Evolutionary conservation across 2,888 invertebrate genomes (phyloP).

Genomic region (Dioctria linearis): DNA sequence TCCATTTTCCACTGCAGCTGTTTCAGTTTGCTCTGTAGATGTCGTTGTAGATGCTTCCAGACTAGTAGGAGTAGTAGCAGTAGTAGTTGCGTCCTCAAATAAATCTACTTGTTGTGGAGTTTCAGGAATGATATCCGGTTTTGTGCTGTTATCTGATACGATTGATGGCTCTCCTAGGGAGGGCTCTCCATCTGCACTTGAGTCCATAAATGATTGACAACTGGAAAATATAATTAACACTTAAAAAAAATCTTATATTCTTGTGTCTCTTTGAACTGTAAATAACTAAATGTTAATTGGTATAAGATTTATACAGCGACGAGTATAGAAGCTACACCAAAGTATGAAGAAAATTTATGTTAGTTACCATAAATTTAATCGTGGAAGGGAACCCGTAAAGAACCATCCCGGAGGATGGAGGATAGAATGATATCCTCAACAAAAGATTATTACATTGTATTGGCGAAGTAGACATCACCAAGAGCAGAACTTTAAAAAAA

Average conservation of each 20-base stretch:
- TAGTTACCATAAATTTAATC: too few species aligned
- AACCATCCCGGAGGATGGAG: too few species aligned
- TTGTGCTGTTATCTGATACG: conserved; percentile 31
- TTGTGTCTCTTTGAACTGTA: too few species aligned
- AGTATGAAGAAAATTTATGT: neutral
- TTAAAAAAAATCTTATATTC: too few species aligned
- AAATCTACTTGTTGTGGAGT: conserved; percentile 7
- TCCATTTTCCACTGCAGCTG: conserved; percentile 22
- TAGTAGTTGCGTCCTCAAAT: conserved; percentile 4
- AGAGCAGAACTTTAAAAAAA: too few species aligned
- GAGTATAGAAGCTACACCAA: neutral
- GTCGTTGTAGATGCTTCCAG: neutral
- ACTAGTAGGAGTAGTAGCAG: neutral
- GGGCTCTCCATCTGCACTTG: neutral
- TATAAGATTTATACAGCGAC: too few species aligned
- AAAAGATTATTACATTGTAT: too few species aligned
- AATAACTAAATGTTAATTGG: too few species aligned
- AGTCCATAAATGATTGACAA: neutral
- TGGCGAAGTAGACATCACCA: too few species aligned
- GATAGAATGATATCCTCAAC: too few species aligned
- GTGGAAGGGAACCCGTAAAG: too few species aligned
- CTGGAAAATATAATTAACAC: neutral
- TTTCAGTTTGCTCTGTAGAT: neutral
- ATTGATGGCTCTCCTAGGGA: conserved; percentile 21
- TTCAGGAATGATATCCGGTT: conserved; percentile 32